phyloP scores from a whole-genome alignment of 2,797 vertebrate genomes.

The Danio choprae region DNA sequence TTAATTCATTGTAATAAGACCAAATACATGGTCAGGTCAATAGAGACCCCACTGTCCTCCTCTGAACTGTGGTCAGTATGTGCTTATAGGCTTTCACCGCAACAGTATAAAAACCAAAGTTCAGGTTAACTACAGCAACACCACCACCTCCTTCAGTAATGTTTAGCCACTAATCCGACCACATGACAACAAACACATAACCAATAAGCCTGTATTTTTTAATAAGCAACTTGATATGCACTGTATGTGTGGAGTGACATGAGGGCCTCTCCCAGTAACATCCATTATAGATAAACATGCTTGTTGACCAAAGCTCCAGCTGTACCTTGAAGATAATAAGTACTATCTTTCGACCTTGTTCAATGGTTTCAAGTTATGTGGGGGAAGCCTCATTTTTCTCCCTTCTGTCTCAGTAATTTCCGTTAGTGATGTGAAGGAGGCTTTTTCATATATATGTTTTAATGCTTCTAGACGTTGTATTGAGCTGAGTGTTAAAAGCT shows the following conservation, averaged over 20 bases:
- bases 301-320: slow-evolving; percentile 70
- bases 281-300: slow-evolving; percentile 72
- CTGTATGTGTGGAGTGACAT: slow-evolving; percentile 26
- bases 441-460: slow-evolving; percentile 5
- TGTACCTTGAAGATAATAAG: slow-evolving; percentile 67
- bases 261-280: slow-evolving; percentile 64
- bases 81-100: slow-evolving; percentile 18
- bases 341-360: slow-evolving; percentile 63
- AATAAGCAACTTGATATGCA: slow-evolving; percentile 35
- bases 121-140: slow-evolving; percentile 1
- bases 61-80: slow-evolving; percentile 29
- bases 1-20: not conserved
- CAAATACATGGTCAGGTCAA: slow-evolving; percentile 36
- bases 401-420: slow-evolving; percentile 55
- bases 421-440: not conserved
- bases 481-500: slow-evolving; percentile 19
- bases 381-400: slow-evolving; percentile 17
- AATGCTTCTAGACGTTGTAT: slow-evolving; percentile 27
- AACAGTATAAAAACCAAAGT: slow-evolving; percentile 41
- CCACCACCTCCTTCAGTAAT: slow-evolving; percentile 24
- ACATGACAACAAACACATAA: slow-evolving; percentile 40
- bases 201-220: slow-evolving; percentile 32
- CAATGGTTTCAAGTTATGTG: slow-evolving; percentile 53
- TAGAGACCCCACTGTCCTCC: not conserved
- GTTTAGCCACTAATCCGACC: slow-evolving; percentile 50